A percentile compares a stretch with the other conserved stretches of the same genome.
Evolutionary conservation across 1,140 invertebrate genomes (phyloP).

Genomic region (Drosophila cardini): DNA sequence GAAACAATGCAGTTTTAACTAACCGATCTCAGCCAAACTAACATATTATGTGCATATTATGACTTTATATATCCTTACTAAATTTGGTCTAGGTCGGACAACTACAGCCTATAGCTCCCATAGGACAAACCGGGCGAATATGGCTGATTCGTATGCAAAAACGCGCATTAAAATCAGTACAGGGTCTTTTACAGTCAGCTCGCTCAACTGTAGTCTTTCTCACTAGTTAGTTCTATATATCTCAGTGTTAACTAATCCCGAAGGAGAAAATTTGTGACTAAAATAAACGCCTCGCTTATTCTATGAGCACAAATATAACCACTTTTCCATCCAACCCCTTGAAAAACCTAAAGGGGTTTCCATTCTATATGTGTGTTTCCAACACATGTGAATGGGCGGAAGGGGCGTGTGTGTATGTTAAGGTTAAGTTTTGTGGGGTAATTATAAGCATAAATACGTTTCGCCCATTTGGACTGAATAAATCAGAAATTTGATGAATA

Average conservation of each 20-base stretch:
- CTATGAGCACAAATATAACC: conserved; percentile 59
- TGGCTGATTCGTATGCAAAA: too few relatives aligned
- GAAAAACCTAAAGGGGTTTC: background rate
- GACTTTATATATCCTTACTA: too few relatives aligned
- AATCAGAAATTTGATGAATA: conserved; percentile 82
- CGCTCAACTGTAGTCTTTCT: too few relatives aligned
- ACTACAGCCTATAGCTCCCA: too few relatives aligned
- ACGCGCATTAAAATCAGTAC: too few relatives aligned
- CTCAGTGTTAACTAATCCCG: conserved; percentile 56
- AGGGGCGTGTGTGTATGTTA: conserved; percentile 24
- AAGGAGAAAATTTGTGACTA: conserved; percentile 63
- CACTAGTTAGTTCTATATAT: background rate
- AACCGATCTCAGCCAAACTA: too few relatives aligned
- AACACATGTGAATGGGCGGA: conserved; percentile 14
- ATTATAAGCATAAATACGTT: conserved; percentile 79
- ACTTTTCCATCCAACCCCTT: conserved; percentile 18
- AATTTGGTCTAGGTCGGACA: too few relatives aligned
- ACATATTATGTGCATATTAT: too few relatives aligned
- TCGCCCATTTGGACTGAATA: conserved; percentile 80
- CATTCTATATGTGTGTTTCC: conserved; percentile 23
- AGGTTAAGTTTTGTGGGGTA: conserved; percentile 58
- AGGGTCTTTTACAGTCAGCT: too few relatives aligned
- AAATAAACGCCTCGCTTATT: conserved; percentile 55
- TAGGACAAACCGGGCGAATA: too few relatives aligned
- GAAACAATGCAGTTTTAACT: too few relatives aligned